These are phyloP conservation scores for Micromussa lordhowensis DNA, from an alignment of 92 coral and sea anemone species.

Conservation along the genomic window DNA sequence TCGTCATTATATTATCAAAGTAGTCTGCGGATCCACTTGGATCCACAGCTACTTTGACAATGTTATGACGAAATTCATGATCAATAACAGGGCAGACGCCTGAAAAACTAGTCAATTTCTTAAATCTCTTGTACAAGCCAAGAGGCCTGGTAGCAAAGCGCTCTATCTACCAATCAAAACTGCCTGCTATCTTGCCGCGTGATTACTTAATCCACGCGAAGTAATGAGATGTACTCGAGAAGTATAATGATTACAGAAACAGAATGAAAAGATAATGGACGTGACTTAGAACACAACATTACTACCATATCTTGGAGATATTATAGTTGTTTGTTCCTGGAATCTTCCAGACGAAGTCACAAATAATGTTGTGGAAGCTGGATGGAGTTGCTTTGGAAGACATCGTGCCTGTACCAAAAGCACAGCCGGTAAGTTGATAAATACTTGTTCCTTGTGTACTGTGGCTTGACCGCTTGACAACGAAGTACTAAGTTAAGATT, in stretches of 20 bases:
- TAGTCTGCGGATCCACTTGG: too few species aligned
- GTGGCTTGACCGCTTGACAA: constrained; percentile 56
- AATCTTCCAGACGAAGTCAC: background rate
- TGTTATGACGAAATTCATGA: too few species aligned
- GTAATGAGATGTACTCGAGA: constrained; percentile 6
- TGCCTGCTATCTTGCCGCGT: background rate
- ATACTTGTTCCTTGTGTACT: constrained; percentile 63
- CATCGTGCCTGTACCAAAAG: constrained; percentile 61
- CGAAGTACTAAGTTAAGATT: constrained; percentile 24
- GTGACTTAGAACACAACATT: background rate
- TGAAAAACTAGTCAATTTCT: too few species aligned
- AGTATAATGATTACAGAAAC: constrained; percentile 8
- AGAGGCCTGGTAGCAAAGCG: background rate
- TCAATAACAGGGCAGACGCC: too few species aligned
- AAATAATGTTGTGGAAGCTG: constrained; percentile 49
- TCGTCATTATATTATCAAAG: too few species aligned
- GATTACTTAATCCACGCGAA: constrained; percentile 33
- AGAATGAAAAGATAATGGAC: constrained; percentile 3
- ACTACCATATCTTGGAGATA: background rate
- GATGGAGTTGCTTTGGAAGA: constrained; percentile 59
- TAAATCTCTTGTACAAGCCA: background rate
- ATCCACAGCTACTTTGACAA: too few species aligned
- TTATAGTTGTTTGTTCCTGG: background rate
- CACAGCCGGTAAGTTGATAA: constrained; percentile 67
- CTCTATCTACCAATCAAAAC: constrained; percentile 10